Evolutionary conservation across 2,113 vertebrate species (phyloP), one percentile per base, ranked within the genome.

Genomic region (Chaenocephalus aceratus): DNA sequence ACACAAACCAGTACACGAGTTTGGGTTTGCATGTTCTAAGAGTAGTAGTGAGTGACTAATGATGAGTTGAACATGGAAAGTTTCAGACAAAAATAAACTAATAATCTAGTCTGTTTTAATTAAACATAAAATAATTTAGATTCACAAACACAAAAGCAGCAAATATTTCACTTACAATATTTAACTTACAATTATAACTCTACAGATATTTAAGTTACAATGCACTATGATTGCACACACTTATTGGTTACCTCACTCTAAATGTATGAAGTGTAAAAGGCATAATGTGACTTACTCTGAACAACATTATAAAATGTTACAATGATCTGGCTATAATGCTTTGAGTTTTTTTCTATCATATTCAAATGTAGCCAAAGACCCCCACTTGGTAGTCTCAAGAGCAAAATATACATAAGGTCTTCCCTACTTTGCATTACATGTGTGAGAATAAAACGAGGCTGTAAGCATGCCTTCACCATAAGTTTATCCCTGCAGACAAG

Each of bases 341-440:
- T 60, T 52, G 6, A 72, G 23, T 26, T 58, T 23, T 30, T 72
- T 71, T 52, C 16, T 23, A 26, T 30, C 13, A 10, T 59, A 52
- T 63, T 65, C 34, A 80, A 23, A 77, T 67, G 58, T 36, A 54
- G 30, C 58, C 2, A 10, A 4, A 70, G 26, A 72, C 62, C 30
- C 44, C 21, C 48, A 36, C 62, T 63, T 41, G 16, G 58, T 34
- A 62, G 18, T 77, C 71, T 70, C 66, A 46, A 46, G 49, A 83
- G 45, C 18, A 76, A 88, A 82, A 81, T 72, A 77, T 68, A 59
- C 72, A 68, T 53, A 57, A 44, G 80, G 56, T 74, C 68, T 81
- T 67, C 49, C 71, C 84, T 89, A 36, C 77, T 90, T 92, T 87
- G 83, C 83, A 87, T 92, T 89, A 82, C 85, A 84, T 67, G 46